A percentile compares a stretch with the other conserved stretches of the same genome.
These are phyloP conservation scores for Tapirus indicus DNA, from an alignment of 2,797 vertebrate genomes.

Conservation along the genomic window DNA sequence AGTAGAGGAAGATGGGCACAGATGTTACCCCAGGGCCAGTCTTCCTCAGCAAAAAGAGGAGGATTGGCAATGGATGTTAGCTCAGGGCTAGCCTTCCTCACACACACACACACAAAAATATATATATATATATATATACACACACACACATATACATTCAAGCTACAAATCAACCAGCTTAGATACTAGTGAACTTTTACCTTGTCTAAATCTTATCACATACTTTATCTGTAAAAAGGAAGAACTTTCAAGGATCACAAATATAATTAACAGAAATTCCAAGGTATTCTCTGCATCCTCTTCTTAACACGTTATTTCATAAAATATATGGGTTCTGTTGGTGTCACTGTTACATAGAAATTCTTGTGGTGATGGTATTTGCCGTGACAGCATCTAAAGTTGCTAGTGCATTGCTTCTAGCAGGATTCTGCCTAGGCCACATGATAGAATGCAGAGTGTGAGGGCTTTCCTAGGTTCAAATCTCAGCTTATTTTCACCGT, in stretches of 20 bases:
- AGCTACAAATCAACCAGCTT: not conserved
- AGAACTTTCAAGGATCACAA: not conserved
- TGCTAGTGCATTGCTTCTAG: not conserved
- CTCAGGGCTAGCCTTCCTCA: too few relatives aligned
- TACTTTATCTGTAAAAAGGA: not conserved
- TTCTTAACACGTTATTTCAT: not conserved
- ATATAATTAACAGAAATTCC: not conserved
- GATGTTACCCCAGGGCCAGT: too few relatives aligned
- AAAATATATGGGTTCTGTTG: not conserved
- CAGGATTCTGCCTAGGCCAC: not conserved
- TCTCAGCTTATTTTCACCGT: not conserved
- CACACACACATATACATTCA: not conserved
- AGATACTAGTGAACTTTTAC: not conserved
- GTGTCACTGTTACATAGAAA: not conserved
- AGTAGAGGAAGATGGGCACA: too few relatives aligned
- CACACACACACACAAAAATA: too few relatives aligned
- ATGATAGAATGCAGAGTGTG: not conserved
- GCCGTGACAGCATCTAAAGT: not conserved
- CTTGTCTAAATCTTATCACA: not conserved
- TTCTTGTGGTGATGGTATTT: not conserved
- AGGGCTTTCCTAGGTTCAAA: not conserved
- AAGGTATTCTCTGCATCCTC: not conserved
- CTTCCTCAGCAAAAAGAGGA: too few relatives aligned
- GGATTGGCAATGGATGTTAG: too few relatives aligned
- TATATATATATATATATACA: too few relatives aligned